phyloP scores from a whole-genome alignment of 2,888 invertebrate species.

The Melangyna quadrimaculata region DNA sequence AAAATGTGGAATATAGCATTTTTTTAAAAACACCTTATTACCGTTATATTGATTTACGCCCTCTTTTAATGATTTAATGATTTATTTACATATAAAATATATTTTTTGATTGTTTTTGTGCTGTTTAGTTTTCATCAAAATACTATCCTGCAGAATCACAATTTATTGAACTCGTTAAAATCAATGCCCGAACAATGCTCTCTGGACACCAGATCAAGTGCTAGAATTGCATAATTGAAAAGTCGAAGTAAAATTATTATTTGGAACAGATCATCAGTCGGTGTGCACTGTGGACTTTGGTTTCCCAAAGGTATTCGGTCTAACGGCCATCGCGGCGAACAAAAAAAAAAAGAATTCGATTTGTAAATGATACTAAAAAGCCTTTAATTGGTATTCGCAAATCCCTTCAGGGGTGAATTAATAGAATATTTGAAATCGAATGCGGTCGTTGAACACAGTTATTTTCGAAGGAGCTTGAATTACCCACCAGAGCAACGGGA shows the following conservation, averaged over 20 bases:
- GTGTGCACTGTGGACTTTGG: not conserved
- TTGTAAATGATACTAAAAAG: constrained; percentile 82
- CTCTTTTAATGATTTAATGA: no score
- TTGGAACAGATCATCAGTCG: not conserved
- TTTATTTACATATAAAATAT: no score
- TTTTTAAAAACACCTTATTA: no score
- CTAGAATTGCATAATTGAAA: constrained; percentile 4
- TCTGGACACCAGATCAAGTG: not conserved
- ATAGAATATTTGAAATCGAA: constrained; percentile 72
- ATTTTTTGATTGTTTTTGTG: no score
- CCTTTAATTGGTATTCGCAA: constrained; percentile 80
- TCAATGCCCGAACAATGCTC: not conserved
- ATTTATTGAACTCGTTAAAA: not conserved
- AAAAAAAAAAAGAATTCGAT: constrained; percentile 76
- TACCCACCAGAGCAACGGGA: constrained; percentile 18
- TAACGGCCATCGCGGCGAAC: constrained; percentile 29
- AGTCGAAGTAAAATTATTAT: constrained; percentile 4
- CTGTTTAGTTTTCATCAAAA: no score
- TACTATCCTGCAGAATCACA: no score
- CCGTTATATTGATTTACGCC: no score
- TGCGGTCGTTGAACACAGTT: constrained; percentile 58
- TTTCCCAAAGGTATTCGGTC: constrained; percentile 52
- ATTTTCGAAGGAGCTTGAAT: constrained; percentile 22
- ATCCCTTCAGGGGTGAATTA: constrained; percentile 70
- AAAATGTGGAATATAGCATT: no score